Evolutionary conservation across 2,113 vertebrate genomes (phyloP).

Genomic region (Neogobius melanostomus): DNA sequence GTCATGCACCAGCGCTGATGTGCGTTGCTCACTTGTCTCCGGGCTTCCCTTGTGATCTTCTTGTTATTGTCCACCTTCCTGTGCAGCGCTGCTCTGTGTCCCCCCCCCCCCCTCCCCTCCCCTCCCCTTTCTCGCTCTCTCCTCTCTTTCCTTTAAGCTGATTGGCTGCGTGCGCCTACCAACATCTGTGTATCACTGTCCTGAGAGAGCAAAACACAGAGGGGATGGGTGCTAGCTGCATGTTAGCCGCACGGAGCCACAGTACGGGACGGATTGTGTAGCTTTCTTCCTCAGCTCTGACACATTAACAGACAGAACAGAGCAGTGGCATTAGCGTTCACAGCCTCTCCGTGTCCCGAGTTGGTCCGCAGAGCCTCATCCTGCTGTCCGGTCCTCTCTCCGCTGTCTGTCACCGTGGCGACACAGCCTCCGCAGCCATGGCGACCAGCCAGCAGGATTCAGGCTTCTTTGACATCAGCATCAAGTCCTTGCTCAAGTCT

Average conservation of each 20-base stretch:
- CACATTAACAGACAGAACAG: slow-evolving; percentile 18
- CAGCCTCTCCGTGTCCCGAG: slow-evolving; percentile 53
- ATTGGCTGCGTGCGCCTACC: slow-evolving; percentile 65
- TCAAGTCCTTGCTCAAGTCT: slow-evolving; percentile 79
- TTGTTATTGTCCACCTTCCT: slow-evolving; percentile 25
- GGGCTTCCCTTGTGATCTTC: not conserved
- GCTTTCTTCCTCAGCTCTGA: slow-evolving; percentile 26
- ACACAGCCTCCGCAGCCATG: slow-evolving; percentile 76
- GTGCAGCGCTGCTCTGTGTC: slow-evolving; percentile 42
- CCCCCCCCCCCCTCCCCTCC: not conserved
- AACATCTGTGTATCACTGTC: slow-evolving; percentile 75
- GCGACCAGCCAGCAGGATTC: slow-evolving; percentile 79
- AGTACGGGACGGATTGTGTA: slow-evolving; percentile 38
- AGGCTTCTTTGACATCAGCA: slow-evolving; percentile 80
- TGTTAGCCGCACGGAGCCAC: slow-evolving; percentile 57
- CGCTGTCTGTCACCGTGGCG: slow-evolving; percentile 73
- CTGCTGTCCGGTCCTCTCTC: slow-evolving; percentile 62
- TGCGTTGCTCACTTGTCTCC: slow-evolving; percentile 2
- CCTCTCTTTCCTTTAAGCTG: slow-evolving; percentile 65
- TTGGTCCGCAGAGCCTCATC: slow-evolving; percentile 55
- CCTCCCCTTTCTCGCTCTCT: slow-evolving; percentile 27
- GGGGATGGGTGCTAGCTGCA: slow-evolving; percentile 59
- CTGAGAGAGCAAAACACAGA: slow-evolving; percentile 65
- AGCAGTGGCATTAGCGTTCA: slow-evolving; percentile 49
- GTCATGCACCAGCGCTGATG: not conserved